Base-by-base conservation (phyloP, 2,888 invertebrate genomes). In the Busseola fusca region DNA sequence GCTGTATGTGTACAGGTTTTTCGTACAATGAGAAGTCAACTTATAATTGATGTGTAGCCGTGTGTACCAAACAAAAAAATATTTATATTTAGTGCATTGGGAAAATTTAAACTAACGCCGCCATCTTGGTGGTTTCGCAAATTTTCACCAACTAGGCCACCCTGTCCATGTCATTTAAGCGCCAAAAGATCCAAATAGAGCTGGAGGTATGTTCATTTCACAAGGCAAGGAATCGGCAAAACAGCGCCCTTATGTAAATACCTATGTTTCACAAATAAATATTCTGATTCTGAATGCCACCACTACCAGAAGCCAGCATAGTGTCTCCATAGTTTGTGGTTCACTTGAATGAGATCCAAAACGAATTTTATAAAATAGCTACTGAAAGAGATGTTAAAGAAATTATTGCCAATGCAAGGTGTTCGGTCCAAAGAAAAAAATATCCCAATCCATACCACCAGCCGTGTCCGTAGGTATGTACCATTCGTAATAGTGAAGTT, bases 401-500 rank as follows among this genome's bases (percentile, higher is more conserved):
- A 58, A n/a, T 42, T 62, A 81, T 52, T 71, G 6, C 80, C 80
- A 80, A 3, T 0, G 5, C 0, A 12, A 0, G 1, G 0, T 21
- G 1, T n/a, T 0, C 0, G 81, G 68, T 57, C 80, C 80, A 42
- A 27, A 74, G 25, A 80, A 82, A 27, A 59, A 74, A 2, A 80
- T 16, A 5, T 80, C 78, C 80, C 81, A 88, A 45, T 87, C 70
- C 83, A 88, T 86, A 52, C 87, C 88, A 54, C 87, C 88, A 0
- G 64, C 3, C 6, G 69, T 0, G n/a, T 90, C 84, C 0, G 21
- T 1, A 0, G 93, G 91, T 21, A 91, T 65, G 62, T 91, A 92
- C 91, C 91, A 92, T 69, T 93, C 93, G 72, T 90, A 93, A 63
- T 88, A 93, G 69, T 77, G 88, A 60, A 92, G 90, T 73, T 88